These are phyloP conservation scores for Drosophila sulfurigaster DNA, from an alignment of 1,140 invertebrate genomes.

Conservation along the genomic window DNA sequence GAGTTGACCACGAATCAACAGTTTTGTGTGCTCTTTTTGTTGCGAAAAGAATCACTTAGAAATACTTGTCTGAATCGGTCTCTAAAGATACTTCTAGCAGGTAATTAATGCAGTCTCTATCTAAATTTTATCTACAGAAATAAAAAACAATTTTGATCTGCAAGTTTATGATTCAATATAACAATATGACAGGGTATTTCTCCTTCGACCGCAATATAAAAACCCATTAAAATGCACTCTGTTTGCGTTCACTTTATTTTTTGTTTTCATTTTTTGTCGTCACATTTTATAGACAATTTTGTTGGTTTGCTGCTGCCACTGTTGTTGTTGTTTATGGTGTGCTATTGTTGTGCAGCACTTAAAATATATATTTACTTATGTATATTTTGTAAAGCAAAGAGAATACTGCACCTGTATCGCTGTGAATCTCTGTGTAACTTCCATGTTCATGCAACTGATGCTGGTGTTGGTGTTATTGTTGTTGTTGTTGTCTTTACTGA, in stretches of 20 bases:
- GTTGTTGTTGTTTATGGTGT: conserved; percentile 15
- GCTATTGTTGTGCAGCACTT: conserved; percentile 50
- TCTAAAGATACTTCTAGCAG: no score
- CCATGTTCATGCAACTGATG: conserved; percentile 26
- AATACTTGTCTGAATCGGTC: no score
- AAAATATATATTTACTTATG: conserved; percentile 69
- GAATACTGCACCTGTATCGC: conserved; percentile 47
- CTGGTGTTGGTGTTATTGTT: conserved; percentile 23
- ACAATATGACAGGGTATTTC: conserved; percentile 4
- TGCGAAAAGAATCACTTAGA: no score
- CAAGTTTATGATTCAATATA: background rate
- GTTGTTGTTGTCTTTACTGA: conserved; percentile 51
- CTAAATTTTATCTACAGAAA: no score
- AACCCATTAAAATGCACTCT: background rate
- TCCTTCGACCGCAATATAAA: background rate
- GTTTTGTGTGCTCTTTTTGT: no score
- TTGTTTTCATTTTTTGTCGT: conserved; percentile 21
- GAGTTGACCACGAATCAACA: no score
- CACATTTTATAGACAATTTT: conserved; percentile 56
- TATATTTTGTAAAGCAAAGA: conserved; percentile 52
- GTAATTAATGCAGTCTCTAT: no score
- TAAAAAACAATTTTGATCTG: no score
- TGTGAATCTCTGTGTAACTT: conserved; percentile 9
- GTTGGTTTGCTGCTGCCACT: conserved; percentile 36
- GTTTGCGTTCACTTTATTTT: background rate